Base-by-base conservation (phyloP, 2,888 invertebrate genomes). In the Patella caerulea region DNA sequence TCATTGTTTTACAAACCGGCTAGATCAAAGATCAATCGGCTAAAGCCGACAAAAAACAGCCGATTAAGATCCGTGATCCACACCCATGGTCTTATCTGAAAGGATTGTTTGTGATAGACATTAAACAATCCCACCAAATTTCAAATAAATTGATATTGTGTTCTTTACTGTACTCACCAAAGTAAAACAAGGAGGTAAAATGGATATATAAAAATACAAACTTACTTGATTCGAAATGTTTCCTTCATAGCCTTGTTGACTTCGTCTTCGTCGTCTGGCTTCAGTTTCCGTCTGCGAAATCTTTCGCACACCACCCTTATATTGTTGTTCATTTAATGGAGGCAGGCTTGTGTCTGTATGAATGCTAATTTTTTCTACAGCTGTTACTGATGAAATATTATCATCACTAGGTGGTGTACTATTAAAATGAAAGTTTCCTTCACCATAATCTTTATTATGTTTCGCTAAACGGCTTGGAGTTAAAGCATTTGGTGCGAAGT, bases 401-500 rank as follows among this genome's bases (percentile, higher is more conserved):
- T 85, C 88, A 53, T 87, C 87, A 82, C 86, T 86, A 2, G 83
- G 83, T 54, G 78, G 81, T n/a, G 83, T 72, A 24, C 79, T 72
- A 7, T 72, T 76, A 74, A 59, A 70, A 29, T 79, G 75, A 70
- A 79, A 83, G 19, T 78, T 73, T n/a, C 83, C 83, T 29, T 84
- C 82, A 12, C 83, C 84, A 80, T 83, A 88, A 24, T 82, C 82
- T 65, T 83, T 81, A 80, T 91, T 88, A 79, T 90, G 90, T 80
- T 85, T 87, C 7, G 88, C 90, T 52, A 91, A 84, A 4, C 89
- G 84, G 76, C 88, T 90, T 14, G 89, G 86, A 4, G 90, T 88
- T 74, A 91, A 77, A 14, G 80, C 80, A 54, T 83, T 82, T 45
- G 78, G 77, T 34, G 84, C 85, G 80, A 75, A 81, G 24, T 75